Evolutionary conservation across 30 jellyfish, hydroid and myxozoan species (phyloP), one percentile per base, ranked within the genome.

Genomic region (Mastigias papua): DNA sequence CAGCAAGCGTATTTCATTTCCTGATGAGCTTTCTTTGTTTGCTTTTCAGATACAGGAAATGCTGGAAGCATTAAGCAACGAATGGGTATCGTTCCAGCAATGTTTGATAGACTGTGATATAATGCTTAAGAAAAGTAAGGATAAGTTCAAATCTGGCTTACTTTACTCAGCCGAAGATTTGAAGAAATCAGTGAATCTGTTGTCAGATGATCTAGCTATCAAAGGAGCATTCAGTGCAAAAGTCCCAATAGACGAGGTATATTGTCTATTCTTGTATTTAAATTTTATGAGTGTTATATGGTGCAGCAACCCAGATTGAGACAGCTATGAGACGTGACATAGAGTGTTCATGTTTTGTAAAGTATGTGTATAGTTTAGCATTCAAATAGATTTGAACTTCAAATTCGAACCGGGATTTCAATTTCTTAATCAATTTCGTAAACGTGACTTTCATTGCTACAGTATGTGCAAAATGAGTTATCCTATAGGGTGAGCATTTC

Each of bases 41-140:
- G 70, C 70, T 69, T 20, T 2, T 25, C 32, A 94, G 98, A 97
- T 90, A 33, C 98, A 94, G 72, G 87, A 84, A 60, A 97, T 89
- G 92, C 93, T 94, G 30, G 98, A 94, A 27, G 91, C 86, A 21
- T 69, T 94, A n/a, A 96, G 97, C 78, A 88, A 84, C 13, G 97
- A 96, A 30, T 94, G 98, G 98, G 84, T 94, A 23, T 58, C 93
- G 22, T 94, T 94, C 91, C 98, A 94, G 48, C 98, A 94, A 62
- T 94, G 98, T 37, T 81, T 94, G 64, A 94, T 94, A 62, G 98
- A 94, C 81, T 13, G 96, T 61, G 98, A 94, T 37, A 92, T 67
- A 9, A 94, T 94, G 98, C 78, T 94, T 64, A 89, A 89, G 83
- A 94, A 94, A 48, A 82, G 97, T 79, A 94, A 94, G 61, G 98